Conservation (phyloP, 2,888 invertebrate species). For the Stenotaenia linearis region DNA sequence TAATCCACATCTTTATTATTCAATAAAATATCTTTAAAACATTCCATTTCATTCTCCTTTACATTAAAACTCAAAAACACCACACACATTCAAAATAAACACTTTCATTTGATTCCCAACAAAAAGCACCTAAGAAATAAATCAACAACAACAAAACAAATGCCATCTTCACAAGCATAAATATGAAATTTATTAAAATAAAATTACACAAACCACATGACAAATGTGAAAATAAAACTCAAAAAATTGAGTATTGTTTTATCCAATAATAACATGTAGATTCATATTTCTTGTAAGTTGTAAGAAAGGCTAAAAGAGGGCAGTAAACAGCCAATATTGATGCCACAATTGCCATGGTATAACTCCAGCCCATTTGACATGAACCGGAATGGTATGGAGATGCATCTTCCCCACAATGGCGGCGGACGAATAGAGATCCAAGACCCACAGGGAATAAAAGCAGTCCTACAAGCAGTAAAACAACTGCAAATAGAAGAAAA, state of each 20-base stretch:
- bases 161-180: neutral
- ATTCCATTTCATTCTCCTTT: no score
- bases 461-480: slow-evolving; percentile 47
- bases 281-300: slow-evolving; percentile 32
- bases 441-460: slow-evolving; percentile 49
- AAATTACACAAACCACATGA: neutral
- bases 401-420: slow-evolving; percentile 45
- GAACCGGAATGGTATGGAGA: slow-evolving; percentile 44
- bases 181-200: neutral
- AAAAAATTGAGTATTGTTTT: neutral
- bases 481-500: slow-evolving; percentile 45
- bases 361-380: slow-evolving; percentile 50
- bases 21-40: no score
- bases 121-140: neutral
- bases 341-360: slow-evolving; percentile 48
- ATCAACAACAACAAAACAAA: neutral
- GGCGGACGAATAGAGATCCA: slow-evolving; percentile 46
- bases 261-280: neutral
- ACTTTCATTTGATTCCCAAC: no score
- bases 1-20: no score
- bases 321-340: slow-evolving; percentile 48
- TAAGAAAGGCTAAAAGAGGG: slow-evolving; percentile 47
- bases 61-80: neutral
- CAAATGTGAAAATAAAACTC: neutral
- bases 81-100: neutral